Base-by-base conservation (phyloP, 2,797 vertebrate genomes). In the Salmo trutta region DNA sequence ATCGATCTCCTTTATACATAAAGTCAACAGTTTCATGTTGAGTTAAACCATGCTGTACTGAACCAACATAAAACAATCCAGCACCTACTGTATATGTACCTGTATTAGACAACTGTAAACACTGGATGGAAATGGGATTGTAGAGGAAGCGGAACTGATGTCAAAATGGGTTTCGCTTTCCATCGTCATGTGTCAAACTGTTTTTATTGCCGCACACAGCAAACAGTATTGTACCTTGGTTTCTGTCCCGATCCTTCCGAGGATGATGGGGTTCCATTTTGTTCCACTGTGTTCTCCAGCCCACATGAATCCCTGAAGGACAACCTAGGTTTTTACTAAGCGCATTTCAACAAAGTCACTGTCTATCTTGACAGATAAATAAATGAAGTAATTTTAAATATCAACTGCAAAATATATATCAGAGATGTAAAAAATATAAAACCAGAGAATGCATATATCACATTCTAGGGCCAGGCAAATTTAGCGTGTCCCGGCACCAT, bases 391-490 rank as follows among this genome's bases (percentile, higher is more conserved):
- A 51, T 21, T 78, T n/a, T 73, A 65, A 83, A 73, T 33, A 80
- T 3, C 71, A 74, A 66, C 71, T 52, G 5, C 3, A 68, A 76
- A 83, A 65, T 27, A 69, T 27, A 73, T 33, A 27, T 71, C 80
- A 53, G 10, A 82, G 24, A 59, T 80, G 71, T 84, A 66, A 84
- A 80, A 78, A 77, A 64, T 65, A 36, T 29, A 47, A 78, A 69
- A 41, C 2, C 3, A 79, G 15, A 3, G 7, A 56, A 17, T 66
- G 56, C 17, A 21, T 71, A 62, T n/a, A 36, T 21, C 17, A 24
- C 10, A 29, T 17, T 71, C 91, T 71, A 93, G 3, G 91, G 88
- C 92, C 91, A 93, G 33, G 92, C 92, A 54, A 90, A 80, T 79
- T 89, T 93, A 2, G 86, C 85, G 24, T 86, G 83, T 8, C 89